Evolutionary conservation across 2,888 invertebrate species (phyloP).

Genomic region (Perithous albicinctus): DNA sequence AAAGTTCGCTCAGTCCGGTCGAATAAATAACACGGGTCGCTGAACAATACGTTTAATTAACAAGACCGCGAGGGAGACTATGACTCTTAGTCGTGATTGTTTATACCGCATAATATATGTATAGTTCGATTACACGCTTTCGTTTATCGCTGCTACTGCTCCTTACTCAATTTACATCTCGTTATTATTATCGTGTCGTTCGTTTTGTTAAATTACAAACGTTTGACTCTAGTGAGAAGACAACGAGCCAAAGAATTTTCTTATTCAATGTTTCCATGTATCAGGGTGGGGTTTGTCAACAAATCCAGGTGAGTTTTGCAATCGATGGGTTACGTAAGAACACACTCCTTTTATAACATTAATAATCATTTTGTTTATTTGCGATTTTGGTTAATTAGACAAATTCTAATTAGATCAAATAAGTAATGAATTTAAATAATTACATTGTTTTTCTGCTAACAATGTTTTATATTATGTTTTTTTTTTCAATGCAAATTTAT

Average conservation of each 20-base stretch:
- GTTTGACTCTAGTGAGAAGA: conserved; percentile 6
- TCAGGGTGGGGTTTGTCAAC: not conserved
- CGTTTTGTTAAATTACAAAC: conserved; percentile 35
- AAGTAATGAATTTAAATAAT: not conserved
- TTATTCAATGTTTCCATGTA: not conserved
- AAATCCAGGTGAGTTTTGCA: not conserved
- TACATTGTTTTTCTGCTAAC: too few relatives aligned
- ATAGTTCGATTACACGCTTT: conserved; percentile 43
- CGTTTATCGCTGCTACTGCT: conserved; percentile 36
- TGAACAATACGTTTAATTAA: conserved; percentile 67
- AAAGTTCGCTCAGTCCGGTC: conserved; percentile 55
- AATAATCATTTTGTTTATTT: not conserved
- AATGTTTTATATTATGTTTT: too few relatives aligned
- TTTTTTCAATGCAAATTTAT: too few relatives aligned
- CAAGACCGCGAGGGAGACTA: conserved; percentile 53
- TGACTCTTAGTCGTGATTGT: conserved; percentile 54
- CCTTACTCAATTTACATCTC: conserved; percentile 36
- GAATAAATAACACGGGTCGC: conserved; percentile 66
- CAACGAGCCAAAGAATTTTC: conserved; percentile 1
- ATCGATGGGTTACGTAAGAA: not conserved
- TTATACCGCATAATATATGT: conserved; percentile 43
- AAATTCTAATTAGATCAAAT: not conserved
- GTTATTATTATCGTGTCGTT: conserved; percentile 33
- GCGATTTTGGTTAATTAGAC: not conserved
- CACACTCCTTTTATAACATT: too few relatives aligned